These are phyloP conservation scores for Tribolium freemani DNA, from an alignment of 2,888 invertebrate species.

Conservation along the genomic window DNA sequence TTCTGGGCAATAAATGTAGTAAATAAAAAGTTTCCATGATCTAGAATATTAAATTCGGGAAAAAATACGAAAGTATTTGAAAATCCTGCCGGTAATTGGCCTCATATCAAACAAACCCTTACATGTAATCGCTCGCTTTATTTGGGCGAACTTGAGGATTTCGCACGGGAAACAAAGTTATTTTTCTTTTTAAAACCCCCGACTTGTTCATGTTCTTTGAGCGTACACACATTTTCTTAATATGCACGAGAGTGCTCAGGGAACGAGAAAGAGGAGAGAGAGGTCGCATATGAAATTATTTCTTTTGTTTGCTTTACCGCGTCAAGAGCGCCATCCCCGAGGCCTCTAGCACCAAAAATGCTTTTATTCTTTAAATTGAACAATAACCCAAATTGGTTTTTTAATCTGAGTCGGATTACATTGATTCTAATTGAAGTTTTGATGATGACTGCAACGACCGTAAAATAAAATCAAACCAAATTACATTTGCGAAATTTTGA, in stretches of 20 bases:
- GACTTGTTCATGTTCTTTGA: slow-evolving; percentile 34
- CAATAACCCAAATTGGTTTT: slow-evolving; percentile 15
- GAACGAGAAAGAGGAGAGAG: slow-evolving; percentile 15
- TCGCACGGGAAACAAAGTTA: slow-evolving; percentile 9
- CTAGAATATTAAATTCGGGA: no score
- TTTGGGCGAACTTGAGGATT: slow-evolving; percentile 5
- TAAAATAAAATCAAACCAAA: not conserved
- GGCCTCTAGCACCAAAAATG: not conserved
- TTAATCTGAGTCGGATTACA: not conserved
- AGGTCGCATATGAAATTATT: slow-evolving; percentile 36
- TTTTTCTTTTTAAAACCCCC: slow-evolving; percentile 8
- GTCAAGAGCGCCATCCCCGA: slow-evolving; percentile 11
- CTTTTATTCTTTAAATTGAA: slow-evolving; percentile 17
- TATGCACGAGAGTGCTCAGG: slow-evolving; percentile 33
- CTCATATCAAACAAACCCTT: slow-evolving; percentile 9
- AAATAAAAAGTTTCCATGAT: not conserved
- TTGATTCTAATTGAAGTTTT: not conserved
- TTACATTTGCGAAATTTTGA: not conserved
- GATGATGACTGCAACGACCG: not conserved
- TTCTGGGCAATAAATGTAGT: not conserved
- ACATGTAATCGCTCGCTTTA: slow-evolving; percentile 19
- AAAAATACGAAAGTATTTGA: no score
- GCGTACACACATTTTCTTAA: slow-evolving; percentile 35
- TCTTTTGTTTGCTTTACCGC: slow-evolving; percentile 33
- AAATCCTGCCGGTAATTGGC: slow-evolving; percentile 13